Percentiles rank a stretch among this genome's conserved stretches.
phyloP scores from a whole-genome alignment of 2,113 vertebrate genomes.

The Rostratula benghalensis region DNA sequence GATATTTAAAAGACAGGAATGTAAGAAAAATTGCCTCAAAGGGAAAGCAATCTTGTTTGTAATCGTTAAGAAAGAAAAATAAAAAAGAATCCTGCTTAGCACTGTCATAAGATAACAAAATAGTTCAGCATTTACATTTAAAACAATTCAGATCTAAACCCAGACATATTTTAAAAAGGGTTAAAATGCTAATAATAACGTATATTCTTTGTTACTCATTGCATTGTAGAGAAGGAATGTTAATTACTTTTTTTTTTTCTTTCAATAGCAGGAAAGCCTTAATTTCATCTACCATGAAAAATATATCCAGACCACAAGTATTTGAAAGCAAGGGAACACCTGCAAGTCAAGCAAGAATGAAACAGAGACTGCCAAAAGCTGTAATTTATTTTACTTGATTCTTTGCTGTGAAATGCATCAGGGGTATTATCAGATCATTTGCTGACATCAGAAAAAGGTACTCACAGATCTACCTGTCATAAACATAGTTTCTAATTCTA shows the following conservation, averaged over 20 bases:
- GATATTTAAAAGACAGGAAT: not conserved
- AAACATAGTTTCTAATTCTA: not conserved
- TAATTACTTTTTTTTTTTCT: conserved; percentile 14
- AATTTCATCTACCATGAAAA: conserved; percentile 51
- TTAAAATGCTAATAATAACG: not conserved
- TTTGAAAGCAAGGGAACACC: conserved; percentile 49
- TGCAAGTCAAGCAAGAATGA: conserved; percentile 37
- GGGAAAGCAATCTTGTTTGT: not conserved
- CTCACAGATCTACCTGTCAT: not conserved
- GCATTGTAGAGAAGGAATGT: conserved; percentile 21
- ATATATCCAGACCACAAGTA: conserved; percentile 20
- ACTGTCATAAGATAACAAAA: not conserved
- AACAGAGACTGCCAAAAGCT: conserved; percentile 8
- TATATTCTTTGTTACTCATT: not conserved
- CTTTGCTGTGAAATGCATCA: not conserved
- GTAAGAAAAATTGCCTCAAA: not conserved
- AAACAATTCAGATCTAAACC: not conserved
- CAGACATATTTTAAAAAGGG: not conserved
- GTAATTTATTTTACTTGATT: conserved; percentile 1
- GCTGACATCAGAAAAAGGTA: not conserved
- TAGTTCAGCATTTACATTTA: not conserved
- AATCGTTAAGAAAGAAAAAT: not conserved
- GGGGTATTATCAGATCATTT: conserved; percentile 1
- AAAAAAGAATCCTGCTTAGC: not conserved
- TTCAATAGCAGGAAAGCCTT: conserved; percentile 20